Conservation (phyloP, 2,888 invertebrate genomes). For the Margaritifera margaritifera region DNA sequence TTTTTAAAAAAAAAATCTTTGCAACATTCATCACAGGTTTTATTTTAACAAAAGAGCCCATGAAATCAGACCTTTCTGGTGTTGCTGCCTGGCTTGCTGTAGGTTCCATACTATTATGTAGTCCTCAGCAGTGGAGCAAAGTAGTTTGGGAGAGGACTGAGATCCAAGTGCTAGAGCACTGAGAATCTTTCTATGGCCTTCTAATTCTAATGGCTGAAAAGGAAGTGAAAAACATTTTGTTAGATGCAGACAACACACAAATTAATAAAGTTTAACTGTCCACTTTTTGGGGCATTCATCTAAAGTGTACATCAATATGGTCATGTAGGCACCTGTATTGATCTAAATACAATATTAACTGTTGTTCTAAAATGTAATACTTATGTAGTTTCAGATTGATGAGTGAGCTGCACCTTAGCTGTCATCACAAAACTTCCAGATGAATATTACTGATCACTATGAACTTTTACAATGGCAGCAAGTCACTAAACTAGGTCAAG, state of each 20-base stretch:
- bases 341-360: too few relatives aligned
- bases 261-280: not conserved
- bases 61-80: constrained; percentile 40
- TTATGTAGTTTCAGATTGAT: too few relatives aligned
- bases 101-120: constrained; percentile 70
- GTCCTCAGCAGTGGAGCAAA: constrained; percentile 66
- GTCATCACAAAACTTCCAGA: too few relatives aligned
- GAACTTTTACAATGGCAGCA: too few relatives aligned
- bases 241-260: constrained; percentile 3
- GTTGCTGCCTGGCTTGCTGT: constrained; percentile 42
- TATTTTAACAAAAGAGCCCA: not conserved
- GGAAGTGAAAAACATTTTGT: too few relatives aligned
- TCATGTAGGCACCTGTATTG: too few relatives aligned
- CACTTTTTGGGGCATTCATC: not conserved
- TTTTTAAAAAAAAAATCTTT: not conserved
- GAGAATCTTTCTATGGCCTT: constrained; percentile 60
- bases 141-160: constrained; percentile 40
- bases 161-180: constrained; percentile 57
- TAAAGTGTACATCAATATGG: too few relatives aligned
- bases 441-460: too few relatives aligned
- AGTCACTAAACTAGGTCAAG: too few relatives aligned
- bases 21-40: not conserved
- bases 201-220: constrained; percentile 57
- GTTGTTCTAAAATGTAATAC: too few relatives aligned
- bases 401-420: too few relatives aligned